These are phyloP conservation scores for Darevskia nairensis DNA, from an alignment of 2,797 vertebrate genomes.

Conservation along the genomic window DNA sequence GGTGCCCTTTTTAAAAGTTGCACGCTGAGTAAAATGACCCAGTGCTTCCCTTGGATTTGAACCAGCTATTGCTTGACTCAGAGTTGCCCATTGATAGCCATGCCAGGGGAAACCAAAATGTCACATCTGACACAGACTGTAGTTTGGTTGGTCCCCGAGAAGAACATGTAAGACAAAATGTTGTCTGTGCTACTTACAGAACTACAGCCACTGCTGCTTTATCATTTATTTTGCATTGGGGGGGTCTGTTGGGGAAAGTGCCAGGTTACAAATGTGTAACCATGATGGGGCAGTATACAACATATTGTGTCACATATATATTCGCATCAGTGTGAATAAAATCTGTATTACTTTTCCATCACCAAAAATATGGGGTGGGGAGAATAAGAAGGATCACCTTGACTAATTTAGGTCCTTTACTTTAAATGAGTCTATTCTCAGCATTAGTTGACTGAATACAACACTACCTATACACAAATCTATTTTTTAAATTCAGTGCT, in stretches of 20 bases:
- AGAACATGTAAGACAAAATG: not conserved
- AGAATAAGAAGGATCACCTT: too few species aligned
- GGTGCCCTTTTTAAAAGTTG: not conserved
- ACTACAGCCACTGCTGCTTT: too few species aligned
- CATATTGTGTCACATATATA: not conserved
- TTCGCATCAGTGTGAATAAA: too few species aligned
- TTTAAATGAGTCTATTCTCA: too few species aligned
- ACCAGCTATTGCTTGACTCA: slow-evolving; percentile 16
- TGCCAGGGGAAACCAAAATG: not conserved
- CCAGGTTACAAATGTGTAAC: not conserved
- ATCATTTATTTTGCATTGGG: too few species aligned
- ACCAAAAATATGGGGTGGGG: too few species aligned
- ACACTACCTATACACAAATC: too few species aligned
- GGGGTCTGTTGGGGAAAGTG: too few species aligned
- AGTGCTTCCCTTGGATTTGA: slow-evolving; percentile 21
- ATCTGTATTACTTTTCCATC: too few species aligned
- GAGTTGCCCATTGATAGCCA: not conserved
- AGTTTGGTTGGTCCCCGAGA: not conserved
- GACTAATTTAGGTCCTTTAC: too few species aligned
- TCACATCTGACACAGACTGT: not conserved
- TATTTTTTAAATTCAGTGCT: not conserved
- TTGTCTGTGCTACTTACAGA: not conserved
- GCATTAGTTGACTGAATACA: too few species aligned
- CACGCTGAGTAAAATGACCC: not conserved
- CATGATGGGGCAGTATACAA: too few species aligned